Percentiles rank a stretch among this genome's conserved stretches.
Evolutionary conservation across 1,140 invertebrate species (phyloP).

Genomic region (Solenopsis fugax): DNA sequence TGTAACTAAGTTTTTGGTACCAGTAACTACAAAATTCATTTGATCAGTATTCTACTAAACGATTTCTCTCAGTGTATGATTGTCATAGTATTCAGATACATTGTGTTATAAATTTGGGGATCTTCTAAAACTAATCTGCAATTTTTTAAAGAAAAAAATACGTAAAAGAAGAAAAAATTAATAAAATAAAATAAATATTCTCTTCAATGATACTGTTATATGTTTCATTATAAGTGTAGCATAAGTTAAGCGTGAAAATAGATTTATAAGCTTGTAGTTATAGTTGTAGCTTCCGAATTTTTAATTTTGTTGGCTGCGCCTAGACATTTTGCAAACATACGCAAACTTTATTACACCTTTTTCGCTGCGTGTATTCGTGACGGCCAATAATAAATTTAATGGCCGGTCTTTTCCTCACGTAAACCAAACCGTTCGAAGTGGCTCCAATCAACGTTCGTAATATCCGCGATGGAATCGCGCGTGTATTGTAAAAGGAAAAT

Average conservation of each 20-base stretch:
- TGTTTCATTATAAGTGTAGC: neutral
- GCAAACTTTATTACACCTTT: slow-evolving; percentile 15
- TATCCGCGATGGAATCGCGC: slow-evolving; percentile 39
- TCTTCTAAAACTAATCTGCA: neutral
- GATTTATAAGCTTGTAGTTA: slow-evolving; percentile 9
- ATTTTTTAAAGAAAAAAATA: neutral
- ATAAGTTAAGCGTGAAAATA: slow-evolving; percentile 26
- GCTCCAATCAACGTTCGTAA: slow-evolving; percentile 44
- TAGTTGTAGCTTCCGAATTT: slow-evolving; percentile 4
- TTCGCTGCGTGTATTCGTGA: slow-evolving; percentile 1
- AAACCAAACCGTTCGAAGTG: slow-evolving; percentile 46
- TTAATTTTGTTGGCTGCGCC: neutral
- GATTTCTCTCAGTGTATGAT: too few species aligned
- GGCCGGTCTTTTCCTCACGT: slow-evolving; percentile 43
- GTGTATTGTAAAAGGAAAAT: slow-evolving; percentile 66
- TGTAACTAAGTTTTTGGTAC: too few species aligned
- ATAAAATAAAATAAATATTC: neutral
- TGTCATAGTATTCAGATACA: neutral
- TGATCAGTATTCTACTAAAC: too few species aligned
- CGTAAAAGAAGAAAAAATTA: neutral
- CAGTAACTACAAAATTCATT: too few species aligned
- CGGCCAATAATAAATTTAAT: slow-evolving; percentile 55
- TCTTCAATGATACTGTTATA: neutral
- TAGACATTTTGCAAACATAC: neutral
- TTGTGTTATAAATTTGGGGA: neutral